Conservation (phyloP, 2,797 vertebrate species). For the Chelonia mydas region DNA sequence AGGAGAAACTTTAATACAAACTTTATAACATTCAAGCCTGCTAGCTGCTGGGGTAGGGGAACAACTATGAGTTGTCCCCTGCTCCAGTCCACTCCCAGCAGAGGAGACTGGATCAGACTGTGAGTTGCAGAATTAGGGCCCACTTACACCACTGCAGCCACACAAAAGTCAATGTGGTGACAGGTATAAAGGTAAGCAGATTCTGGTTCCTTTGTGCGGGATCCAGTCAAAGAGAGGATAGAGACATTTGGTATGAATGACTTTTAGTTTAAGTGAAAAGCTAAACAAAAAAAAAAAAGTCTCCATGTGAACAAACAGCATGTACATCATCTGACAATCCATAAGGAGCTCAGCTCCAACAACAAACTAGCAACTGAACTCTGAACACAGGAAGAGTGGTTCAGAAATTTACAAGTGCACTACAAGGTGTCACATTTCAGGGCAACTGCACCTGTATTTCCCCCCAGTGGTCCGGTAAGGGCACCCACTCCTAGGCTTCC, state of each 20-base stretch:
- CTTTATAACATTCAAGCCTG: neutral
- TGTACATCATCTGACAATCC: neutral
- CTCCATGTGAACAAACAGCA: neutral
- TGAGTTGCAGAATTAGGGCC: neutral
- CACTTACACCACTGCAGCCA: neutral
- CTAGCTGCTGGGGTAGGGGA: neutral
- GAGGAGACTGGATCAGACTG: neutral
- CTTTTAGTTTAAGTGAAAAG: neutral
- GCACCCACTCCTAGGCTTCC: neutral
- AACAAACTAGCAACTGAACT: neutral
- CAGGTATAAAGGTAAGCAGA: neutral
- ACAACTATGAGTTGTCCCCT: neutral
- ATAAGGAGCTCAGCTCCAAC: neutral
- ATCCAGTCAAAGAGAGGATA: neutral
- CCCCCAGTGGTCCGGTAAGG: neutral
- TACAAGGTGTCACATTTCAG: neutral
- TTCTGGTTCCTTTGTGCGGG: neutral
- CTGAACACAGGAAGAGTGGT: neutral
- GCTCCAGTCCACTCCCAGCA: neutral
- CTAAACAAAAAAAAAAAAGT: neutral
- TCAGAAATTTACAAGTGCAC: neutral
- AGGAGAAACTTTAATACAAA: neutral
- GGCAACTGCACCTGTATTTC: neutral
- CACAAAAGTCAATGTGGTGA: neutral
- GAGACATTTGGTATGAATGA: neutral